Conservation (phyloP, 2,113 vertebrate genomes). For the Sinocyclocheilus anshuiensis region DNA sequence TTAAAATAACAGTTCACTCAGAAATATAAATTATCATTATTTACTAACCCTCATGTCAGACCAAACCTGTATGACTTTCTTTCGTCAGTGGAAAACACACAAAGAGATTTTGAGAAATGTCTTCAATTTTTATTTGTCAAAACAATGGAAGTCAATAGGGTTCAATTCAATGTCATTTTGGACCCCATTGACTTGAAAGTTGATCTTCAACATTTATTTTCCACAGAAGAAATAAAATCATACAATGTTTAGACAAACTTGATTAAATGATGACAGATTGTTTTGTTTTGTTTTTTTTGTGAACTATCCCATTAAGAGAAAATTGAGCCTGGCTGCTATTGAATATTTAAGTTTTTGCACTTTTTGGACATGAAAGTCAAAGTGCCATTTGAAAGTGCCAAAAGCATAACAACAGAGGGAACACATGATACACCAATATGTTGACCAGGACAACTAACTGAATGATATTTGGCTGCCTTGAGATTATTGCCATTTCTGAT, state of each 20-base stretch:
- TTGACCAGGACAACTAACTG: not conserved
- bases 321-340: not conserved
- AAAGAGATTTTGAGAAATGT: not conserved
- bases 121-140: not conserved
- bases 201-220: not conserved
- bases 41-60: not conserved
- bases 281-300: fast-evolving
- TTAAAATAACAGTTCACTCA: not conserved
- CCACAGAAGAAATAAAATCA: not conserved
- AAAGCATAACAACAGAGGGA: not conserved
- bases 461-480: not conserved
- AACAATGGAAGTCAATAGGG: not conserved
- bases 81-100: not conserved
- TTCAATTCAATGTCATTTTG: not conserved
- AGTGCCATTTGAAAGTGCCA: slow-evolving; percentile 12
- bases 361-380: no score
- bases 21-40: not conserved
- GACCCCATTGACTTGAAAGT: not conserved
- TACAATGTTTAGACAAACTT: not conserved
- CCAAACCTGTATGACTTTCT: not conserved
- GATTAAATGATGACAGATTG: not conserved
- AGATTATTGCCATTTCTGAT: not conserved
- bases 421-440: not conserved
- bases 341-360: not conserved
- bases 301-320: not conserved